Percentiles rank a stretch among this genome's conserved stretches.
phyloP scores from a whole-genome alignment of 2,888 invertebrate genomes.

The Oscheius onirici region DNA sequence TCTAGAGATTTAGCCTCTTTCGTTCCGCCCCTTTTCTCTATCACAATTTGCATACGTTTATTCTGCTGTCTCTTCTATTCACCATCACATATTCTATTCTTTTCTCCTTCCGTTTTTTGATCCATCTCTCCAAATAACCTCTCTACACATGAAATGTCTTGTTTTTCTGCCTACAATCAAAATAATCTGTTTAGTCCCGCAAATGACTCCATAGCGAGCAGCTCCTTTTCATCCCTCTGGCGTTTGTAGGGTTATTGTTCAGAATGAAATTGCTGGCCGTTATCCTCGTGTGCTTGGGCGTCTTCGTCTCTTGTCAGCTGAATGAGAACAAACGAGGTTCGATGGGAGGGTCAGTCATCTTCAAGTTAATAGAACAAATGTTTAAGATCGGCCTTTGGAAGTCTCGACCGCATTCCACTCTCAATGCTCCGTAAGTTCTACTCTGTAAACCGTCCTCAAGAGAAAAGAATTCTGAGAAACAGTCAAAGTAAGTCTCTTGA shows the following conservation, averaged over 20 bases:
- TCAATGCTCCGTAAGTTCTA: conserved; percentile 27
- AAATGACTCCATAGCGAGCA: not conserved
- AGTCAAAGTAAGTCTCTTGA: conserved; percentile 11
- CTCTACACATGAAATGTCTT: not conserved
- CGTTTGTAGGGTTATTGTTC: not conserved
- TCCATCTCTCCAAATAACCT: not conserved
- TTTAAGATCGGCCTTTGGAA: conserved; percentile 20
- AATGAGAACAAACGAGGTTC: conserved; percentile 26
- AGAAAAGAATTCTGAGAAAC: conserved; percentile 20
- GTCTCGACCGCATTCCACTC: conserved; percentile 19
- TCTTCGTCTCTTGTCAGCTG: conserved; percentile 15
- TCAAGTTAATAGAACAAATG: not conserved
- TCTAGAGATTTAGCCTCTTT: not conserved
- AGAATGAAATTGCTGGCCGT: conserved; percentile 14
- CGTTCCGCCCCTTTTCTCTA: not conserved
- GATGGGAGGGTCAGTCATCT: conserved; percentile 26
- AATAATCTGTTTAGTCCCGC: conserved; percentile 11
- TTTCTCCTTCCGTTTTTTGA: not conserved
- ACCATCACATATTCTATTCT: not conserved
- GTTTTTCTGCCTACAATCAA: conserved; percentile 1
- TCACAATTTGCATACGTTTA: not conserved
- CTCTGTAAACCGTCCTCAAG: conserved; percentile 1
- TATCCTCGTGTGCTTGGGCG: conserved; percentile 1
- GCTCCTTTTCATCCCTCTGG: not conserved
- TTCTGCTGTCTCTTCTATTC: not conserved